Evolutionary conservation across 2,888 invertebrate genomes (phyloP), one percentile per base, ranked within the genome.

Genomic region (Arge pagana): DNA sequence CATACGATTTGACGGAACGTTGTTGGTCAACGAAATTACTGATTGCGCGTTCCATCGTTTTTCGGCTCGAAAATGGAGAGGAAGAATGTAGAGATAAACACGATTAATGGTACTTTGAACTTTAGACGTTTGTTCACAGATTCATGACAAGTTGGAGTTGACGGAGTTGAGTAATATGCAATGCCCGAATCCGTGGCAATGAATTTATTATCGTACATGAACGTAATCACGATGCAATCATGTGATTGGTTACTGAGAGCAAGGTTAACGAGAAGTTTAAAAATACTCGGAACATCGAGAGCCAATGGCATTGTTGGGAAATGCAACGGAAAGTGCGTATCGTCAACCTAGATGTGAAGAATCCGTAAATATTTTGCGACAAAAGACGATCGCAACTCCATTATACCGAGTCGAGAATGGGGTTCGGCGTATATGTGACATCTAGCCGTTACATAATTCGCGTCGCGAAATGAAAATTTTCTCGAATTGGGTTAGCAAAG

Each of bases 201-300:
- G n/a, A n/a, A n/a, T n/a, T n/a, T n/a, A n/a, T n/a, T n/a, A n/a
- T n/a, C n/a, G n/a, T n/a, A n/a, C n/a, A n/a, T n/a, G n/a, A n/a
- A n/a, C 28, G 13, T 16, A 18, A 16, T 42, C 11, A 3, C 13
- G n/a, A 26, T 42, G 24, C 28, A 42, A 42, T n/a, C n/a, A n/a
- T n/a, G n/a, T n/a, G 21, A 30, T 42, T 42, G 8, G 23, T 33
- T 45, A 45, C 35, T 45, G 45, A 33, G 30, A 45, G 45, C 45
- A 23, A 35, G 35, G 45, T 15, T 31, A 45, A 5, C 45, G 35
- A 23, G 45, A 33, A 40, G 37, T 40, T 56, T 62, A 64, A 60
- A 59, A 56, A 61, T 62, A 64, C 50, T 49, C 53, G 31, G 41
- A 26, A 26, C 41, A 36, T 55, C 52, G 42, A 49, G 56, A 52